phyloP scores from a whole-genome alignment of 2,113 vertebrate species.

The Callithrix jacchus region DNA sequence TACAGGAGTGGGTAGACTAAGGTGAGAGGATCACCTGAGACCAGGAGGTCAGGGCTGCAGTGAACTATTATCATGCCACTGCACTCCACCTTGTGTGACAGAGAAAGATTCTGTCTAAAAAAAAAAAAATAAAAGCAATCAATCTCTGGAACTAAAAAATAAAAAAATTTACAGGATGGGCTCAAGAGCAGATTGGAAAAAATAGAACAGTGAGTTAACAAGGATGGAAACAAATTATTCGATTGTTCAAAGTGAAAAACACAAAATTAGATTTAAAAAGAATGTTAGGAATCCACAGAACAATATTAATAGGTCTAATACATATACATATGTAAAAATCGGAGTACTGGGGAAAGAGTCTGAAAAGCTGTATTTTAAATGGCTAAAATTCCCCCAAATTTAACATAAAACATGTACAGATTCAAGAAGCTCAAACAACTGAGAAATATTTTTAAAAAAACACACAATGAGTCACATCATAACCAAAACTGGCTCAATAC shows the following conservation, averaged over 20 bases:
- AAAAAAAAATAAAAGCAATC: neutral
- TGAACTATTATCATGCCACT: neutral
- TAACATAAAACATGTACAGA: neutral
- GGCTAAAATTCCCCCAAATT: neutral
- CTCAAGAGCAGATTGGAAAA: too few relatives aligned
- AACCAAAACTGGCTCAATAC: neutral
- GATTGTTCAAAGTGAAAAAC: too few relatives aligned
- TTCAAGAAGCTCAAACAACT: neutral
- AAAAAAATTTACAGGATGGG: too few relatives aligned
- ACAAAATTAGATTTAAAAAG: neutral
- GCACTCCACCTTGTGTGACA: neutral
- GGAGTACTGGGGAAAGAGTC: rapidly evolving
- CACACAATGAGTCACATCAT: neutral
- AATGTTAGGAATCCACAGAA: neutral
- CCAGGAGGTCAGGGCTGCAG: neutral
- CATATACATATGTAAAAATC: neutral
- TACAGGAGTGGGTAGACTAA: neutral
- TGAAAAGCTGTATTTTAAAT: neutral
- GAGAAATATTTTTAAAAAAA: neutral
- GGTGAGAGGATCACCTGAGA: neutral
- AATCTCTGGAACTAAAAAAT: too few relatives aligned
- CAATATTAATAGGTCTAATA: neutral
- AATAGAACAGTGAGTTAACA: too few relatives aligned
- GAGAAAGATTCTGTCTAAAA: neutral
- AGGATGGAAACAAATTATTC: too few relatives aligned